Conservation (phyloP, 1,140 invertebrate species). For the Oreohelix idahoensis region DNA sequence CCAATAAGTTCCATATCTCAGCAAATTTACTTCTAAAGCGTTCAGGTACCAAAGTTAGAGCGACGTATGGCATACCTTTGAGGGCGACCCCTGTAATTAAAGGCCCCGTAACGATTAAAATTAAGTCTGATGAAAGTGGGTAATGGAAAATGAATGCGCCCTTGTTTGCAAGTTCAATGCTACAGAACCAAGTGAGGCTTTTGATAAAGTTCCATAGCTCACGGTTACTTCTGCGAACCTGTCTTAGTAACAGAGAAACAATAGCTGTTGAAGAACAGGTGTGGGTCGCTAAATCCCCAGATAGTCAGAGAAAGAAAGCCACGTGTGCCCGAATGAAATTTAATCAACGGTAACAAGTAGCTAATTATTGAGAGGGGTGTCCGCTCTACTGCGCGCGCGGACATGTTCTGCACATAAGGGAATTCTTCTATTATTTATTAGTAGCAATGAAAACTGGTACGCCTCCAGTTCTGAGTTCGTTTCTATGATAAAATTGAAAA, state of each 20-base stretch:
- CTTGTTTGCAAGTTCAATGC: background rate
- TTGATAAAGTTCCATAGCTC: background rate
- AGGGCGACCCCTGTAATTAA: background rate
- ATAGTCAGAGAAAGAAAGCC: background rate
- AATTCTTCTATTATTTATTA: slow-evolving; percentile 1
- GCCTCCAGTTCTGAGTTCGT: background rate
- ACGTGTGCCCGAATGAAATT: background rate
- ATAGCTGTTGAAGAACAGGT: slow-evolving; percentile 1
- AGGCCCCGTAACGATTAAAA: background rate
- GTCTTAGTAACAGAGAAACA: background rate
- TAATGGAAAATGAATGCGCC: background rate
- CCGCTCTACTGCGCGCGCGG: background rate
- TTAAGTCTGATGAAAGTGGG: background rate
- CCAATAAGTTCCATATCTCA: too few species aligned
- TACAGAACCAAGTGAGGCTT: background rate
- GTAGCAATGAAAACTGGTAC: background rate
- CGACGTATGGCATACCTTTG: background rate
- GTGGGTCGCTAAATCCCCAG: background rate
- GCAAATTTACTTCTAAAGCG: too few species aligned
- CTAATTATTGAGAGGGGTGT: background rate
- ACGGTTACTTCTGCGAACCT: background rate
- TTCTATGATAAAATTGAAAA: background rate
- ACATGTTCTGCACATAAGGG: background rate
- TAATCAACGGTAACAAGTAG: slow-evolving; percentile 24
- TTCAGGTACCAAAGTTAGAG: too few species aligned